Base-by-base conservation (phyloP, 1,140 invertebrate genomes). In the Vanessa atalanta region DNA sequence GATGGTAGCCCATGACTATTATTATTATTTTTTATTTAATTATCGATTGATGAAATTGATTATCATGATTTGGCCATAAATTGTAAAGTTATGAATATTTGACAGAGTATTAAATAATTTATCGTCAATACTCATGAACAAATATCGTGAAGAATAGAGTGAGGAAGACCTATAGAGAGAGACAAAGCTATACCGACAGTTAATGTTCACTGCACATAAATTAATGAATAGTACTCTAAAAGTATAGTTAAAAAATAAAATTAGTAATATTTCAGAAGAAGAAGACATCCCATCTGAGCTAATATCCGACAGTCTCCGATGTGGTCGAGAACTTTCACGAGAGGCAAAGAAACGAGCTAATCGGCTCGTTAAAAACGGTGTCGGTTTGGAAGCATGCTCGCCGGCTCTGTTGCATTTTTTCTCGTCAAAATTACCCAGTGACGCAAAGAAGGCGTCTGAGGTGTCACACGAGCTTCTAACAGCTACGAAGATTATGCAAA, bases 401-500 rank as follows among this genome's bases (percentile, higher is more conserved):
- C 87, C 86, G 8, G 78, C 84, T 0, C 69, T 92, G 23, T 73
- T 87, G 0, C 88, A 91, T 60, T 91, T 92, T 76, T 92, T 88
- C 77, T 84, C 85, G 0, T 73, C 81, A 0, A 83, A 84, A 47
- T 73, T 88, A 0, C 82, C 87, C 0, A 70, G 74, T 14, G 90
- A 92, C 26, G 60, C 82, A 1, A 89, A 78, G 76, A 88, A 86
- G 50, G 82, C 88, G 0, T 82, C 84, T 0, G 87, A 91, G 53
- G 53, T 81, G 1, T 90, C 89, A 0, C 79, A 91, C 37, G 90
- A 92, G 73, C 79, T 92, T 0, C 71, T 92, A 1, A 82, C 84
- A 0, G 87, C 90, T 2, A 91, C 90, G 0, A 91, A 92, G 50
- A 65, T 92, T 48, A 67, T 92, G 74, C 90, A 90, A 74, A 86